Conservation (phyloP, 2,113 vertebrate species). For the Numenius arquata region DNA sequence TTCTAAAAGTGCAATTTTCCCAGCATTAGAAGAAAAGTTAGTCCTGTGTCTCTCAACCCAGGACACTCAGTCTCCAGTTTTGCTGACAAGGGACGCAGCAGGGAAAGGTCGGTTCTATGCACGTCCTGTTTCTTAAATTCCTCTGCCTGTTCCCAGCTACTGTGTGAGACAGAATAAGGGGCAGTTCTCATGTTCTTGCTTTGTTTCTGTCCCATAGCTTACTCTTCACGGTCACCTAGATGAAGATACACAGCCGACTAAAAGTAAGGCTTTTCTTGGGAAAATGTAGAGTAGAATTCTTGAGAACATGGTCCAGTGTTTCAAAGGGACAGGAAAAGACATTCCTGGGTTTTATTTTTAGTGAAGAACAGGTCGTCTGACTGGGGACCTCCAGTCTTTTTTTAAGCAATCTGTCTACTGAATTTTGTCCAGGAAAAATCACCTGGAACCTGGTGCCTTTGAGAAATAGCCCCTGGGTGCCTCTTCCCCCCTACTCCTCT, state of each 20-base stretch:
- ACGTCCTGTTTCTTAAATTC: neutral
- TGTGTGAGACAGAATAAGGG: neutral
- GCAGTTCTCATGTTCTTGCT: neutral
- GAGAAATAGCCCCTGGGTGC: neutral
- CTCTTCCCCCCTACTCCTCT: neutral
- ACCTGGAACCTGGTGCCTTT: neutral
- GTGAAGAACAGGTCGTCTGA: neutral
- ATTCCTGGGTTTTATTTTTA: neutral
- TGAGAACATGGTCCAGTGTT: neutral
- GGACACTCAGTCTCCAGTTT: neutral
- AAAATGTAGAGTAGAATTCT: neutral
- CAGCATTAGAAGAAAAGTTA: no score
- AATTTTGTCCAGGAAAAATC: neutral
- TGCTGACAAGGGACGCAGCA: neutral
- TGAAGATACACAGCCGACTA: constrained; percentile 20
- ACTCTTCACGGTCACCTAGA: constrained; percentile 50
- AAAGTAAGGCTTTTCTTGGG: constrained; percentile 60
- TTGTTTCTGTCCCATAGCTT: constrained; percentile 61
- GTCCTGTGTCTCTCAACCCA: no score
- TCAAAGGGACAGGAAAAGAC: neutral
- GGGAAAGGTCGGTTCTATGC: neutral
- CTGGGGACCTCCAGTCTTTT: neutral
- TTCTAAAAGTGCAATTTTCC: no score
- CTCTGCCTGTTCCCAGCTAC: neutral
- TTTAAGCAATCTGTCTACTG: neutral